phyloP scores from a whole-genome alignment of 2,888 invertebrate species.

The Chelonus formosanus region DNA sequence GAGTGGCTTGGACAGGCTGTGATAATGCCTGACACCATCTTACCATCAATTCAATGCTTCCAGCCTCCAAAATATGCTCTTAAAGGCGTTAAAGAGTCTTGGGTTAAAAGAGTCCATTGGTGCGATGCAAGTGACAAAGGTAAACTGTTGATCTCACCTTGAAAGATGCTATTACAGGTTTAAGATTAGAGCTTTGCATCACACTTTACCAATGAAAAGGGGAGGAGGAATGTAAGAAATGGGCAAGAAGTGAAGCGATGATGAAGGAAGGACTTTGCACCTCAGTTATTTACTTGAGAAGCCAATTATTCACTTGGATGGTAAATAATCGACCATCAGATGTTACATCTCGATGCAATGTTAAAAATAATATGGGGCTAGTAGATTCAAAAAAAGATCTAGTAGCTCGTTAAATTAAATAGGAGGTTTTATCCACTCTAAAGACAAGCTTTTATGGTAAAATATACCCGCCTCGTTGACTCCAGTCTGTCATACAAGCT shows the following conservation, averaged over 20 bases:
- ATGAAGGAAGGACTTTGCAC: slow-evolving; percentile 2
- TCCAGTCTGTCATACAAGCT: neutral
- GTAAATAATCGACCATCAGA: slow-evolving; percentile 13
- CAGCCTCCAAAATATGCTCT: slow-evolving; percentile 19
- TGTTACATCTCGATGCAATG: neutral
- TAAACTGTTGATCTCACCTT: too few relatives aligned
- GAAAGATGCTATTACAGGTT: too few relatives aligned
- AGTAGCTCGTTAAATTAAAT: slow-evolving; percentile 18
- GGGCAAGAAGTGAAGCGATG: neutral
- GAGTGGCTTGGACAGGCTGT: slow-evolving; percentile 28
- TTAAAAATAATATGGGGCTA: neutral
- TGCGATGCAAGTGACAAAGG: slow-evolving; percentile 14
- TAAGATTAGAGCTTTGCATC: slow-evolving; percentile 2
- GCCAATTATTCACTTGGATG: slow-evolving; percentile 28
- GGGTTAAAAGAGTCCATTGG: slow-evolving; percentile 50
- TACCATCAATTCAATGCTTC: slow-evolving; percentile 19
- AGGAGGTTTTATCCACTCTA: slow-evolving; percentile 14
- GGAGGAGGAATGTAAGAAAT: neutral
- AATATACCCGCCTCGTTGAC: slow-evolving; percentile 8
- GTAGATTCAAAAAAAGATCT: neutral
- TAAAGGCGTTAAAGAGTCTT: slow-evolving; percentile 45
- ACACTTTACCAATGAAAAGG: slow-evolving; percentile 22
- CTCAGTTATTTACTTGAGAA: slow-evolving; percentile 19
- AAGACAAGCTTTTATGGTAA: slow-evolving; percentile 5
- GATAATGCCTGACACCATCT: slow-evolving; percentile 29